Evolutionary conservation across 2,888 invertebrate species (phyloP), one percentile per base, ranked within the genome.

Genomic region (Adelognathus sp.): DNA sequence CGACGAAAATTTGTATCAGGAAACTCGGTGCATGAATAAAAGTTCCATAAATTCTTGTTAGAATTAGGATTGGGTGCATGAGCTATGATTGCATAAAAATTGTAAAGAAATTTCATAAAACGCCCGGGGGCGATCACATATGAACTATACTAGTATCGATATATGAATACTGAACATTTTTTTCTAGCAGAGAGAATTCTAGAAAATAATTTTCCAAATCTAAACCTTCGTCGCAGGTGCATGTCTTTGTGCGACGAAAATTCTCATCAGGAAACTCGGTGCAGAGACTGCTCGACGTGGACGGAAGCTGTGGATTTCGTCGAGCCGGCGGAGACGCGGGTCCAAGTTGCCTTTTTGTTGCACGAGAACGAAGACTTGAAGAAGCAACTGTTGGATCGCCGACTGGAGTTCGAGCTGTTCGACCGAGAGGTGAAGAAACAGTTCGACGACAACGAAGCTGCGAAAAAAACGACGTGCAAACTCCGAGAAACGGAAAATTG

Each of bases 401-500:
- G 85, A 83, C 71, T 84, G 14, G 85, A 88, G 72, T 80, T 89
- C 52, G 85, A 88, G 29, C 79, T 86, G n/a, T 84, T 88, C 27
- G 84, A 85, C 44, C 82, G 85, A 18, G 87, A 88, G 79, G 76
- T 88, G 54, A 83, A 82, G 64, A 81, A 80, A 69, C 84, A 84
- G 31, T 80, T 73, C 36, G 73, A 80, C 18, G 75, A 71, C 18
- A 74, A 79, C 2, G 70, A 78, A 64, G 64, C 81, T 67, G 60
- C 74, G 11, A 63, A 33, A 4, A 82, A 81, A 66, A 36, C 11
- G n/a, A 14, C 24, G 33, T 24, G 6, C 33, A 41, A 29, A 72
- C 60, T 77, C 21, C 63, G 63, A 31, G 80, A 81, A 27, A 29
- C 69, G 4, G 80, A 76, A 31, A 61, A 81, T 50, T 63, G 56